Base-by-base conservation (phyloP, 2,113 vertebrate species). In the Mohoua ochrocephala region DNA sequence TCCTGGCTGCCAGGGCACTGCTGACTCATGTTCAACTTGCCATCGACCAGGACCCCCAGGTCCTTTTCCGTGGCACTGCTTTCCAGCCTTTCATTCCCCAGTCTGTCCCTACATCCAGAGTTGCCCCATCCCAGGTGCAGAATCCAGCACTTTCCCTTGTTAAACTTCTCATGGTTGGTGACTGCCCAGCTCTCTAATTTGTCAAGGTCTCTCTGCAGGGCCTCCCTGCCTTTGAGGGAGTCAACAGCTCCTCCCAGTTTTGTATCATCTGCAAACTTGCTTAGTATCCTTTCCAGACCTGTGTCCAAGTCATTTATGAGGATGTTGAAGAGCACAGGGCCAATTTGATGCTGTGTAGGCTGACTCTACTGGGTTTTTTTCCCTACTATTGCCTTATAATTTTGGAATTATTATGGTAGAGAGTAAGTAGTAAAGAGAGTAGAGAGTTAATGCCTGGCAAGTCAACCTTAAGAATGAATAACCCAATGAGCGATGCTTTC, bases 51-150 rank as follows among this genome's bases (percentile, higher is more conserved):
- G 15, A 41, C 1, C 5, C 45, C 23, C 42, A 49, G 8, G 6
- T 13, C 15, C n/a, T 16, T 56, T 49, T 41, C 35, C 0, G 0
- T 0, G 0, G 35, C 24, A 2, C 42, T n/a, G 15, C 4, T 57
- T 57, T 41, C 30, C 42, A 30, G 30, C 5, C 8, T 56, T 7
- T 13, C 20, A 35, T 57, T 67, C 7, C 15, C 5, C 10, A 42
- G 15, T 65, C 7, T 42, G 42, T 49, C 21, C 1, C 0, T 31
- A 19, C 3, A 42, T 17, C 15, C 44, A 57, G 20, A 4, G 35
- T 24, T 76, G 44, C 13, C 14, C 35, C 35, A 17, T 50, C 16
- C 26, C 35, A 12, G 42, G 11, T 42, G 1, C 52, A 35, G 52
- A 50, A 50, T 59, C 37, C 0, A 0, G 17, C 26, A 44, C 11